Evolutionary conservation across 2,888 invertebrate genomes (phyloP).

Genomic region (Eilema caniola): DNA sequence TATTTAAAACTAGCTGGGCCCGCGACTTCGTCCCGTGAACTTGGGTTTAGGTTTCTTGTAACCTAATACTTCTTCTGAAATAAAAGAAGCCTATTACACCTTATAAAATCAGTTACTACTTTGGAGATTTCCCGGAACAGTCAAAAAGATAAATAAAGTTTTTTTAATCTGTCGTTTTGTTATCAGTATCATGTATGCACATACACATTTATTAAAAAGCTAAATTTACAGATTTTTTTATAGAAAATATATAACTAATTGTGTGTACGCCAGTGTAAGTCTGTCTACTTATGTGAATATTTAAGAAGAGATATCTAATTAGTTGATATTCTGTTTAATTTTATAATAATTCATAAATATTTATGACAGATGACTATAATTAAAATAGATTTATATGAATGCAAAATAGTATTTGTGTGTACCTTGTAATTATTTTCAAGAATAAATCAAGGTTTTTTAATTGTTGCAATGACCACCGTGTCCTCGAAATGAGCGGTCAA

Average conservation of each 20-base stretch:
- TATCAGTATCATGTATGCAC: too few relatives aligned
- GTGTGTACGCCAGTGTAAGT: neutral
- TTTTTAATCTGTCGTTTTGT: too few relatives aligned
- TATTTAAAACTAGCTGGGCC: neutral
- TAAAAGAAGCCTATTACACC: too few relatives aligned
- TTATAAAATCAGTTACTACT: too few relatives aligned
- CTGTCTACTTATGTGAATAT: neutral
- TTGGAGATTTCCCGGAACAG: too few relatives aligned
- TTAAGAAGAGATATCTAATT: neutral
- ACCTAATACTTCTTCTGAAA: too few relatives aligned
- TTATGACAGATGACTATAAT: neutral
- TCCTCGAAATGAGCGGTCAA: neutral
- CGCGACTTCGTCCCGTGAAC: too few relatives aligned
- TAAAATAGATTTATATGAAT: neutral
- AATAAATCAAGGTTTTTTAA: neutral
- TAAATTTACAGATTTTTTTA: too few relatives aligned
- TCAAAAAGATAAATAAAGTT: too few relatives aligned
- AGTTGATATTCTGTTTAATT: neutral
- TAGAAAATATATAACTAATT: too few relatives aligned
- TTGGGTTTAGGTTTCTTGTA: too few relatives aligned
- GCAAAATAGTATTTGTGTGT: neutral
- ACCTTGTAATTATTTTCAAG: neutral
- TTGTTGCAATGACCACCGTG: neutral
- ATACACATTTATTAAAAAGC: too few relatives aligned
- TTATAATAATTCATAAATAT: neutral